phyloP scores from a whole-genome alignment of 1,140 invertebrate species.

The Glossosoma conforme region DNA sequence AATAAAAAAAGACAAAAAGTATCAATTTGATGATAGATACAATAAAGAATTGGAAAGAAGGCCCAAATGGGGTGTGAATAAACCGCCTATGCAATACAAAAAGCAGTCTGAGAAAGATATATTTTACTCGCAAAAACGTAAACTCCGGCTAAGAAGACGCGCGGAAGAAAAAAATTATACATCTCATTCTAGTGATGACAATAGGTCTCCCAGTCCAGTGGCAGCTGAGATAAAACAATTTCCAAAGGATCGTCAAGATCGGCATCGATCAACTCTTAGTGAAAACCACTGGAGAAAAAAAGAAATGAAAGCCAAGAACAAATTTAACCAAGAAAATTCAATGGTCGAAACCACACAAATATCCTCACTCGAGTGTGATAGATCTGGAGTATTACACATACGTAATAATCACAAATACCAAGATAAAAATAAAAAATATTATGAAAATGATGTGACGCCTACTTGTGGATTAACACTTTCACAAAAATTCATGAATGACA shows the following conservation, averaged over 20 bases:
- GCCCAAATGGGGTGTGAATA: constrained; percentile 64
- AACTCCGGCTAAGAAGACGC: constrained; percentile 54
- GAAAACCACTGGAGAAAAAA: constrained; percentile 49
- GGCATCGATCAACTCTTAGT: constrained; percentile 41
- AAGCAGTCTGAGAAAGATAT: constrained; percentile 75
- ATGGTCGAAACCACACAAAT: constrained; percentile 35
- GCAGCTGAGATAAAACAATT: constrained; percentile 37
- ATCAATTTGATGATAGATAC: constrained; percentile 47
- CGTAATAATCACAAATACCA: constrained; percentile 29
- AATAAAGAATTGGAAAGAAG: constrained; percentile 53
- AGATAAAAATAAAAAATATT: constrained; percentile 38
- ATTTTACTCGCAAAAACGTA: constrained; percentile 61
- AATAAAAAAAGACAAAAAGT: constrained; percentile 48
- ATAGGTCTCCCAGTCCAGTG: constrained; percentile 50
- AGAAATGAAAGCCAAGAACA: constrained; percentile 37
- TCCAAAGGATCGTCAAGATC: constrained; percentile 33
- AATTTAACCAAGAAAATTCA: constrained; percentile 33
- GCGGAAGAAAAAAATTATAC: constrained; percentile 47
- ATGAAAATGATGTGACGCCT: constrained; percentile 34
- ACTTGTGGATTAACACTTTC: constrained; percentile 44
- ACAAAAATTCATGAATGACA: constrained; percentile 51
- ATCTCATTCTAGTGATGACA: constrained; percentile 56
- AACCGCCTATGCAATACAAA: constrained; percentile 64
- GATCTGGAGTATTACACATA: constrained; percentile 38
- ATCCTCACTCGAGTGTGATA: constrained; percentile 36